These are phyloP conservation scores for Muscidifurax raptorellus DNA, from an alignment of 1,140 invertebrate species.

Conservation along the genomic window DNA sequence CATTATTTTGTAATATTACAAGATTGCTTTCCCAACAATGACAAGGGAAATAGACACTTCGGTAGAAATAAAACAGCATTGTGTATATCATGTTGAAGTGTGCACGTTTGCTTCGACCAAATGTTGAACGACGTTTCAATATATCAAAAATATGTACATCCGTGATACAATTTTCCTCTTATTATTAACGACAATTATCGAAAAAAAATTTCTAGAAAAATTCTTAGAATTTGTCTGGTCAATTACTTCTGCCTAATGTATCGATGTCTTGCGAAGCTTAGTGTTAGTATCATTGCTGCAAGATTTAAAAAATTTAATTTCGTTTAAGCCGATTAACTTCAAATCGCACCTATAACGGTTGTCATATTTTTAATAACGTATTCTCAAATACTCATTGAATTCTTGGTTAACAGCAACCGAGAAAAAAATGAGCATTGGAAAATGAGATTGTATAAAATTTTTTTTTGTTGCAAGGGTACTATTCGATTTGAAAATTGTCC, in stretches of 20 bases:
- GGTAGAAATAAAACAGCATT: constrained; percentile 5
- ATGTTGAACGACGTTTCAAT: constrained; percentile 20
- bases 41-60: constrained; percentile 24
- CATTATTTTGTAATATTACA: constrained; percentile 37
- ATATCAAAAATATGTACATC: constrained; percentile 52
- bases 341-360: constrained; percentile 4
- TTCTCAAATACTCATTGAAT: constrained; percentile 9
- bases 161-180: neutral
- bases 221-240: constrained; percentile 25
- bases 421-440: constrained; percentile 18
- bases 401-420: neutral
- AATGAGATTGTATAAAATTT: neutral
- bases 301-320: constrained; percentile 32
- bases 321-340: constrained; percentile 28
- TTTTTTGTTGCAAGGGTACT: neutral
- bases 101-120: constrained; percentile 33
- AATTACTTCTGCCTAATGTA: constrained; percentile 36
- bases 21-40: constrained; percentile 18
- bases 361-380: constrained; percentile 6
- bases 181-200: constrained; percentile 14
- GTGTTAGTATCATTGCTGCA: constrained; percentile 30
- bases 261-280: constrained; percentile 49
- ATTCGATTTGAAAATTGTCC: constrained; percentile 1
- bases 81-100: constrained; percentile 2
- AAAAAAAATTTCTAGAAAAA: constrained; percentile 39